Evolutionary conservation across 2,888 invertebrate species (phyloP).

Genomic region (Gryllus longicercus): DNA sequence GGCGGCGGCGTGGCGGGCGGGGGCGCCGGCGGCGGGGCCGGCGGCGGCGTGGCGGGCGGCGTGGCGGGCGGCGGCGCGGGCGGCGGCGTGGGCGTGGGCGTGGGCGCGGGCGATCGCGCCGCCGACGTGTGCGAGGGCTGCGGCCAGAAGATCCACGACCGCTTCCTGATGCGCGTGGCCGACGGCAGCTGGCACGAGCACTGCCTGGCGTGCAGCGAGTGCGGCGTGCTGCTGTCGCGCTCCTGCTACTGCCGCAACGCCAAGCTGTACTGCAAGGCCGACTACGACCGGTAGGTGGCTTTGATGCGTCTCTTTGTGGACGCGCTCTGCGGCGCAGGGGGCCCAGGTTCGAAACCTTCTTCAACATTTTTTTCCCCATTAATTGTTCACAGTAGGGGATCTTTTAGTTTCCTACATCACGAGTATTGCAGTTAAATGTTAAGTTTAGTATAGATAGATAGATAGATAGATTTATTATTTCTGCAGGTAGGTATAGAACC

Average conservation of each 20-base stretch:
- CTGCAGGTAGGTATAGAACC: no score
- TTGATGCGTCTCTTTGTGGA: no score
- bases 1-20: constrained; percentile 31
- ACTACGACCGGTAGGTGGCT: constrained; percentile 80
- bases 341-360: no score
- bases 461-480: no score
- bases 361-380: no score
- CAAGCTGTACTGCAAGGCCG: constrained; percentile 93
- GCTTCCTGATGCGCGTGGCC: constrained; percentile 90
- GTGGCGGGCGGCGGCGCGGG: constrained; percentile 23
- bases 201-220: constrained; percentile 93
- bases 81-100: constrained; percentile 31
- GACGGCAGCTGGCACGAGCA: constrained; percentile 95
- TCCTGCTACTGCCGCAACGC: constrained; percentile 93
- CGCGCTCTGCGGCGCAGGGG: no score
- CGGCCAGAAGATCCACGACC: constrained; percentile 89
- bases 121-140: constrained; percentile 88
- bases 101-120: constrained; percentile 34
- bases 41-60: constrained; percentile 28
- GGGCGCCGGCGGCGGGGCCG: constrained; percentile 21
- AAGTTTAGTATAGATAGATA: no score
- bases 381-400: no score
- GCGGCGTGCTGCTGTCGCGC: constrained; percentile 82
- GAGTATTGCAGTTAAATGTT: no score
- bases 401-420: no score